Percentiles rank a stretch among this genome's conserved stretches.
Conservation (phyloP, 2,888 invertebrate genomes). For the Gonocerus acuteangulatus region DNA sequence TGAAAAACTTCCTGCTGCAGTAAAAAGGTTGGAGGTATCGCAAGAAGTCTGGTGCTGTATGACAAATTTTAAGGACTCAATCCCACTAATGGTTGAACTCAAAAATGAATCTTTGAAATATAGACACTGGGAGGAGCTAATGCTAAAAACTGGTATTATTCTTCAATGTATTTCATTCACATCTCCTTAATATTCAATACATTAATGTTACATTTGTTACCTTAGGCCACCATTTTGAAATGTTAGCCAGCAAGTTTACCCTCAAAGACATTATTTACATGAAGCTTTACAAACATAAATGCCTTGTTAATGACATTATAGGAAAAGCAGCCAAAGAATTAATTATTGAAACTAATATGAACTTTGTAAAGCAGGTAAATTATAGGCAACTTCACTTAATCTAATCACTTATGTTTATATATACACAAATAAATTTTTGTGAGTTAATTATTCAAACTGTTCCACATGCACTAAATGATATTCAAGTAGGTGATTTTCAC, state of each 20-base stretch:
- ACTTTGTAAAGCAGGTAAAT: constrained; percentile 55
- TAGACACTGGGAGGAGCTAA: constrained; percentile 82
- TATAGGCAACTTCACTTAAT: no score
- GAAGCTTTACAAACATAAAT: constrained; percentile 83
- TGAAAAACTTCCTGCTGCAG: constrained; percentile 60
- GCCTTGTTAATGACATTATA: constrained; percentile 77
- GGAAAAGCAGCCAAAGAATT: constrained; percentile 83
- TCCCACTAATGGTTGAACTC: constrained; percentile 81
- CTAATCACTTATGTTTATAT: no score
- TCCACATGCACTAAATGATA: no score
- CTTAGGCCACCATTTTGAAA: constrained; percentile 68
- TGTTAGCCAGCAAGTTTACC: constrained; percentile 81
- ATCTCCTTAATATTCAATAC: no score
- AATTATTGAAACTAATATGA: constrained; percentile 81
- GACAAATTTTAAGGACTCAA: constrained; percentile 78
- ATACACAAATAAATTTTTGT: no score
- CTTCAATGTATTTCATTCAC: no score
- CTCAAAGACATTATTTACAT: constrained; percentile 87
- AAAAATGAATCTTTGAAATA: constrained; percentile 86
- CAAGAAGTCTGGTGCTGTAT: constrained; percentile 67
- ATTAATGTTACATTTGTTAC: no score
- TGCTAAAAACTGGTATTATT: constrained; percentile 65
- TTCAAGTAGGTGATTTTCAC: no score
- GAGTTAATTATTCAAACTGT: no score
- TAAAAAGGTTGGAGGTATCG: constrained; percentile 53